Percentiles rank a stretch among this genome's conserved stretches.
Conservation (phyloP, 2,888 invertebrate genomes). For the Caenorhabditis sp. region DNA sequence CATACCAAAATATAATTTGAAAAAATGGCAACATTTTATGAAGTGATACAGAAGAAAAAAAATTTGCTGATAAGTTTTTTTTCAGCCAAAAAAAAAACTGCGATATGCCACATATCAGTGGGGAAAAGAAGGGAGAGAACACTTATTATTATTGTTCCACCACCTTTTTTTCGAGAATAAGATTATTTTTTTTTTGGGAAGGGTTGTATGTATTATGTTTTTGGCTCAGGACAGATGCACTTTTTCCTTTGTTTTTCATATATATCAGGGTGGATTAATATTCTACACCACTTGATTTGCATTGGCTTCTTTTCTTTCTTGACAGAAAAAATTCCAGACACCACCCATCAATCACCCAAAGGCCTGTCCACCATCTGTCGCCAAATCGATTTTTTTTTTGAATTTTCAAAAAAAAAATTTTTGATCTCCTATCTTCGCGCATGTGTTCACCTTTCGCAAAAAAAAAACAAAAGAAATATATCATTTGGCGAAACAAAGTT, state of each 20-base stretch:
- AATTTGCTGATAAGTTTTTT: conserved; percentile 2
- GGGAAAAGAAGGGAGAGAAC: no score
- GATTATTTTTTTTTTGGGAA: not conserved
- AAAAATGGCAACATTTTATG: conserved; percentile 2
- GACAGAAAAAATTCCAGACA: not conserved
- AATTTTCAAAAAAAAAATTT: not conserved
- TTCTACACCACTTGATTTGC: no score
- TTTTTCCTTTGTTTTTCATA: no score
- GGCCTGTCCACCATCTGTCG: not conserved
- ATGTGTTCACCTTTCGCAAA: not conserved
- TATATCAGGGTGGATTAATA: no score
- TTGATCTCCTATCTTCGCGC: not conserved
- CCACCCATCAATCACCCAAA: not conserved
- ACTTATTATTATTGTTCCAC: not conserved
- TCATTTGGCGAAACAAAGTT: not conserved
- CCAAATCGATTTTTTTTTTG: not conserved
- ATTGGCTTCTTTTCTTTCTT: no score
- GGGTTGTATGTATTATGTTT: no score
- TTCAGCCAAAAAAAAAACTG: not conserved
- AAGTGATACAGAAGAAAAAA: not conserved
- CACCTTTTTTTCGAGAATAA: not conserved
- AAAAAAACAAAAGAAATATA: not conserved
- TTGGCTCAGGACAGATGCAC: no score
- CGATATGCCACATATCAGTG: not conserved
- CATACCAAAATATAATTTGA: not conserved